Evolutionary conservation across 1,140 invertebrate species (phyloP), one percentile per base, ranked within the genome.

Genomic region (Ips typographus): DNA sequence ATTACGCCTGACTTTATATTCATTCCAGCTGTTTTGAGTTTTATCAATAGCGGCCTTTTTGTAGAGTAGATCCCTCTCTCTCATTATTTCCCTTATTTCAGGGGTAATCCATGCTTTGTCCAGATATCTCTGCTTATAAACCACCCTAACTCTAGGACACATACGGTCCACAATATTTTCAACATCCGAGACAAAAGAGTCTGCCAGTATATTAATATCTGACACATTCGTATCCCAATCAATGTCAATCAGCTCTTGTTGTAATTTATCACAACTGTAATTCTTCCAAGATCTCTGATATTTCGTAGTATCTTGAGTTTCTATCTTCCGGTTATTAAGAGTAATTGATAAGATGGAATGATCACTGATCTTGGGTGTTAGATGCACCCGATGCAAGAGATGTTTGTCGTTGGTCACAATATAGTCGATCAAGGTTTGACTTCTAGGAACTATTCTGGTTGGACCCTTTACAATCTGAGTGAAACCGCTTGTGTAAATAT

Each of bases 81-180:
- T 47, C 44, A 47, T 47, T n/a, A 47, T 6, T 47, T 47, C 44
- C 44, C 44, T 47, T 6, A 47, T 47, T 47, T 47, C 44, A 47
- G n/a, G n/a, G 4, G 44, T 47, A 6, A 47, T 47, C 44, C 44
- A 47, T 47, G 4, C n/a, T 47, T 47, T 47, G n/a, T 47, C 44
- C 4, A 47, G 44, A 47, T 47, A 47, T 47, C n/a, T 47, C n/a
- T 47, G 44, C n/a, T 47, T 47, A 22, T 22, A 22, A 22, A 22
- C 22, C 22, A 22, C 22, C 22, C 39, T 8, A 0, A 22, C 22
- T 22, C 22, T 22, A 22, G 22, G 22, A 22, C 22, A 22, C 22
- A 22, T 22, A 22, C 55, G n/a, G 55, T 55, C 49, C 68, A 47
- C 4, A n/a, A 47, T n/a, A 47, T 47, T 47, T 47, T 47, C 4